Percentiles rank a stretch among this genome's conserved stretches.
Conservation (phyloP, 1,140 invertebrate genomes). For the Whitmania pigra region DNA sequence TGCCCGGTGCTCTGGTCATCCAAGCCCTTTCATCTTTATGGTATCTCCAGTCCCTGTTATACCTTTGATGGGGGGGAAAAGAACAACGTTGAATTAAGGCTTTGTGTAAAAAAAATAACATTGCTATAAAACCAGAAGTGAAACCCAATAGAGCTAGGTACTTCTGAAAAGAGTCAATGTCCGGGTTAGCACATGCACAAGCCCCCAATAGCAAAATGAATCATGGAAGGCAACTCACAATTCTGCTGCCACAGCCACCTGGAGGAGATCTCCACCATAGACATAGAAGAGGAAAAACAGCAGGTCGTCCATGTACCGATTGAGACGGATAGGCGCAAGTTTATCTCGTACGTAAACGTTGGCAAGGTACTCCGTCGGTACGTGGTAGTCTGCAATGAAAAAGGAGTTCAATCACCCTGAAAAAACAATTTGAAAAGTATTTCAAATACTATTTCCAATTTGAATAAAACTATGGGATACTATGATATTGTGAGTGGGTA, state of each 20-base stretch:
- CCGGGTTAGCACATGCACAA: no score
- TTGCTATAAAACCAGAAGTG: no score
- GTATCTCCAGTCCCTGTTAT: constrained; percentile 65
- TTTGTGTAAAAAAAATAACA: no score
- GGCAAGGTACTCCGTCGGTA: constrained; percentile 95
- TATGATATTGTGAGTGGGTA: no score
- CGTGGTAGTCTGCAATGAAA: constrained; percentile 65
- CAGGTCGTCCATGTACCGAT: constrained; percentile 93
- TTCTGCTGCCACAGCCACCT: constrained; percentile 86
- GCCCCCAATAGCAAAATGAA: not conserved
- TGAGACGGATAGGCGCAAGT: constrained; percentile 83
- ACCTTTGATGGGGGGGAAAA: not conserved
- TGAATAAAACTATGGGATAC: no score
- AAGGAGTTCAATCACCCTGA: not conserved
- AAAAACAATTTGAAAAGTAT: no score
- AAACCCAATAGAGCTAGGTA: no score
- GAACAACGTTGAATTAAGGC: no score
- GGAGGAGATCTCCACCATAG: constrained; percentile 91
- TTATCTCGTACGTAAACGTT: constrained; percentile 53
- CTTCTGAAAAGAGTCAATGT: not conserved
- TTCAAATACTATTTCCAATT: no score
- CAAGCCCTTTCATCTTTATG: constrained; percentile 97
- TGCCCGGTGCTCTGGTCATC: constrained; percentile 90
- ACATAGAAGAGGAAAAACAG: constrained; percentile 99
- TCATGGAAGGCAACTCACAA: constrained; percentile 58